Evolutionary conservation across 2,888 invertebrate genomes (phyloP).

Genomic region (Clistopyga incitator): DNA sequence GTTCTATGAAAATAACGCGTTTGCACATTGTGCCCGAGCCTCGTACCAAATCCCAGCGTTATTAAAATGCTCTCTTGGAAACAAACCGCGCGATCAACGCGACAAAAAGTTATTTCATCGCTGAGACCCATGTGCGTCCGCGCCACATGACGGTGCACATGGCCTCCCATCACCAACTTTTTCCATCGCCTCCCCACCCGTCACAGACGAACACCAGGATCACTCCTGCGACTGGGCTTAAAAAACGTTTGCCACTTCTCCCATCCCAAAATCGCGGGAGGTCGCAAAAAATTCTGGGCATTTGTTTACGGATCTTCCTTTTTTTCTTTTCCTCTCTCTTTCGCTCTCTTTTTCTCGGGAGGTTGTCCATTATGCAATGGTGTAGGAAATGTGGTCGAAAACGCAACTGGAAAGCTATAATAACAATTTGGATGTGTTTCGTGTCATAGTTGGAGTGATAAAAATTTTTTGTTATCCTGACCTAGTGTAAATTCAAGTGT

Average conservation of each 20-base stretch:
- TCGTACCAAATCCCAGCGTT: conserved; percentile 4
- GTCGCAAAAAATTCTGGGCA: conserved; percentile 46
- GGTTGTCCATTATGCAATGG: conserved; percentile 21
- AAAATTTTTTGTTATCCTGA: no score
- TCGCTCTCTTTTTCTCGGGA: no score
- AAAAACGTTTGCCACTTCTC: conserved; percentile 43
- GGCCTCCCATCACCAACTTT: conserved; percentile 45
- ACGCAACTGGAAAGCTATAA: no score
- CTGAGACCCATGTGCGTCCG: conserved; percentile 48
- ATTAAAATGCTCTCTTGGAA: conserved; percentile 20
- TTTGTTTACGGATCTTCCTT: conserved; percentile 49
- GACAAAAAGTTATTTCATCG: conserved; percentile 51
- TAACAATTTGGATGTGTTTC: no score
- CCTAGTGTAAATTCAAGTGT: no score
- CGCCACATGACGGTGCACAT: conserved; percentile 61
- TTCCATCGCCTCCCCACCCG: conserved; percentile 3
- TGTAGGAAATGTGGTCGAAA: not conserved
- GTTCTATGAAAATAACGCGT: not conserved
- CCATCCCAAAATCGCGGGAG: conserved; percentile 54
- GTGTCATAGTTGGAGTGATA: no score
- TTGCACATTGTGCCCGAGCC: not conserved
- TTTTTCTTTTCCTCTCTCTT: no score
- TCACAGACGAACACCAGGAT: conserved; percentile 46
- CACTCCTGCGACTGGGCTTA: conserved; percentile 2
- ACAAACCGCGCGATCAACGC: conserved; percentile 10